These are phyloP conservation scores for Hirtodrosophila alboralis DNA, from an alignment of 2,888 invertebrate genomes.

Conservation along the genomic window DNA sequence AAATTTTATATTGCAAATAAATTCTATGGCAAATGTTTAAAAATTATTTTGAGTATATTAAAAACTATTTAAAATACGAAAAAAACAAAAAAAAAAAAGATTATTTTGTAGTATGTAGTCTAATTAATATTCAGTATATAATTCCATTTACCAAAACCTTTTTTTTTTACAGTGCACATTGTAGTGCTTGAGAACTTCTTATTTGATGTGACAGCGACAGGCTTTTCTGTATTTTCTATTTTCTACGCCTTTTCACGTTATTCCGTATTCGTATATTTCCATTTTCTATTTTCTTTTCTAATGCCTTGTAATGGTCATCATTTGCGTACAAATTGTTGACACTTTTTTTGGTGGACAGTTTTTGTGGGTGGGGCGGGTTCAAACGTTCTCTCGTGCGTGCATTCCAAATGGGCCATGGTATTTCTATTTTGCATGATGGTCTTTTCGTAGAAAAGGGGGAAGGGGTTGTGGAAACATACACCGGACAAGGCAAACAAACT, in stretches of 20 bases:
- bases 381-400: constrained; percentile 68
- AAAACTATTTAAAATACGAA: no score
- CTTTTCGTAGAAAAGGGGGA: background rate
- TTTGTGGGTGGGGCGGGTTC: no score
- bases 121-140: no score
- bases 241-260: constrained; percentile 41
- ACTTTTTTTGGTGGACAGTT: constrained; percentile 50
- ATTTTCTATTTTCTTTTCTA: constrained; percentile 40
- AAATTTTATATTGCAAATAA: no score
- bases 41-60: no score
- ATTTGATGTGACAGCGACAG: constrained; percentile 41
- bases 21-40: no score
- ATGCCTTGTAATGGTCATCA: constrained; percentile 60
- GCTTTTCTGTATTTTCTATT: constrained; percentile 21
- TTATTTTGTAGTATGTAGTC: no score
- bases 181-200: constrained; percentile 4
- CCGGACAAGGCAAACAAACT: constrained; percentile 36
- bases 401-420: constrained; percentile 49
- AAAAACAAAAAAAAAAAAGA: no score
- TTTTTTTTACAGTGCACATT: constrained; percentile 25
- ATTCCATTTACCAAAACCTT: background rate
- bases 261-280: constrained; percentile 7
- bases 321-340: constrained; percentile 74
- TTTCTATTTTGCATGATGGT: constrained; percentile 46
- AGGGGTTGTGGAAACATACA: constrained; percentile 1